Conservation (phyloP, 2,888 invertebrate genomes). For the Drosophila yooni region DNA sequence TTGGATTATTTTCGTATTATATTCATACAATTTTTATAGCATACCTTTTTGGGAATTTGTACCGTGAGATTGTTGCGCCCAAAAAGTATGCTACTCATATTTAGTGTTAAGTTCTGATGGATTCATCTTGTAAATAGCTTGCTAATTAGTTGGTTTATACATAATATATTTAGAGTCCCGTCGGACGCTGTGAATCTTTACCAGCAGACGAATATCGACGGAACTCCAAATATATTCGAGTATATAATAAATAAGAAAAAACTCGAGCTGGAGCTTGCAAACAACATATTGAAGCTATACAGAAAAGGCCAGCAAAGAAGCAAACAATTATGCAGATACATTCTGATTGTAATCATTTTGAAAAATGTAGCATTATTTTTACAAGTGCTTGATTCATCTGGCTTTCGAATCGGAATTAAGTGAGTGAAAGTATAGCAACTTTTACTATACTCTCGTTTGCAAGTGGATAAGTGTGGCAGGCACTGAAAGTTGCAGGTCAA, state of each 20-base stretch:
- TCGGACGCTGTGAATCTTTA: too few species aligned
- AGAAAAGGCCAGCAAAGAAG: too few species aligned
- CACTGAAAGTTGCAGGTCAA: conserved; percentile 1
- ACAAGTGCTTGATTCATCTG: not conserved
- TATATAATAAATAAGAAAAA: not conserved
- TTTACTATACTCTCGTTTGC: not conserved
- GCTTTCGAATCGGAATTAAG: not conserved
- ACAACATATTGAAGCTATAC: too few species aligned
- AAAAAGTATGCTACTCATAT: not conserved
- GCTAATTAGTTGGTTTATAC: not conserved
- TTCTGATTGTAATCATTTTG: not conserved
- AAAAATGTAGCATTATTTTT: not conserved
- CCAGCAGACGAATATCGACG: too few species aligned
- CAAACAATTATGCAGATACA: not conserved
- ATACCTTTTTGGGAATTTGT: not conserved
- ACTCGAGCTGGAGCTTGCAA: too few species aligned
- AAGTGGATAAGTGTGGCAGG: conserved; percentile 1
- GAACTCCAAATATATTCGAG: too few species aligned
- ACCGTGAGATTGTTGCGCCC: not conserved
- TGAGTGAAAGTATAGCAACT: not conserved
- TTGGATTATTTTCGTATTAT: not conserved
- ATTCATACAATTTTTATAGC: not conserved
- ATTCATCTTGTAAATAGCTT: not conserved
- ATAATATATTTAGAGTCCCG: too few species aligned
- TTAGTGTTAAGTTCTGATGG: not conserved